Conservation (phyloP, 2,888 invertebrate species). For the Orgyia antiqua region DNA sequence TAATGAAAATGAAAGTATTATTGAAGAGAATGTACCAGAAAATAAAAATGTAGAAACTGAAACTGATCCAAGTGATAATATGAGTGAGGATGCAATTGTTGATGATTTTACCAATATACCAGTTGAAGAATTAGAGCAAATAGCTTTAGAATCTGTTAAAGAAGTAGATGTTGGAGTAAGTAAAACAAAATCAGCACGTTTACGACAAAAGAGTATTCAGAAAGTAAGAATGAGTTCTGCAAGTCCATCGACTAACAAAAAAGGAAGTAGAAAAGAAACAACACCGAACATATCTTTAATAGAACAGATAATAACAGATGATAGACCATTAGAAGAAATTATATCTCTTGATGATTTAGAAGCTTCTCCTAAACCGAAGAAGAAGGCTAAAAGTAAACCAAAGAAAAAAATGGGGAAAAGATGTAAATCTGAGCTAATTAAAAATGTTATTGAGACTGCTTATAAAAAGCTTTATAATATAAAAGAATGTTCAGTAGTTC, state of each 20-base stretch:
- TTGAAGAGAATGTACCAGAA: not conserved
- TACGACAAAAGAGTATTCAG: constrained; percentile 32
- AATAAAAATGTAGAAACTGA: constrained; percentile 4
- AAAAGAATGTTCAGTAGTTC: constrained; percentile 51
- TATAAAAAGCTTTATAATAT: constrained; percentile 20
- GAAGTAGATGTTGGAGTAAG: constrained; percentile 21
- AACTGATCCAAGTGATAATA: constrained; percentile 3
- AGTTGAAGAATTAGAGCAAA: constrained; percentile 60
- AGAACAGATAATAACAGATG: constrained; percentile 64
- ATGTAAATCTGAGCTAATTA: constrained; percentile 15
- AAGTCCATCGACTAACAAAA: constrained; percentile 36
- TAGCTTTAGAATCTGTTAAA: constrained; percentile 50
- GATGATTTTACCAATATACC: constrained; percentile 61
- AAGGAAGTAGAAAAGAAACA: constrained; percentile 37
- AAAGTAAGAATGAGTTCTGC: constrained; percentile 34
- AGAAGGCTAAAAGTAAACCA: constrained; percentile 29
- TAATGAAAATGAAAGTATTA: constrained; percentile 11
- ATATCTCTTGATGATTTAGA: constrained; percentile 62
- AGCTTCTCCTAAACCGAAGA: constrained; percentile 30
- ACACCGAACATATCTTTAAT: constrained; percentile 62
- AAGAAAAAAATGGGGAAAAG: constrained; percentile 23
- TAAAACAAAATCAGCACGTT: constrained; percentile 28
- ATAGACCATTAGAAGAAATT: constrained; percentile 62
- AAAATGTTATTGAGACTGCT: constrained; percentile 9
- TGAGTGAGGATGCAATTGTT: constrained; percentile 49